phyloP scores from a whole-genome alignment of 1,140 invertebrate species.

The Bicyclus anynana region DNA sequence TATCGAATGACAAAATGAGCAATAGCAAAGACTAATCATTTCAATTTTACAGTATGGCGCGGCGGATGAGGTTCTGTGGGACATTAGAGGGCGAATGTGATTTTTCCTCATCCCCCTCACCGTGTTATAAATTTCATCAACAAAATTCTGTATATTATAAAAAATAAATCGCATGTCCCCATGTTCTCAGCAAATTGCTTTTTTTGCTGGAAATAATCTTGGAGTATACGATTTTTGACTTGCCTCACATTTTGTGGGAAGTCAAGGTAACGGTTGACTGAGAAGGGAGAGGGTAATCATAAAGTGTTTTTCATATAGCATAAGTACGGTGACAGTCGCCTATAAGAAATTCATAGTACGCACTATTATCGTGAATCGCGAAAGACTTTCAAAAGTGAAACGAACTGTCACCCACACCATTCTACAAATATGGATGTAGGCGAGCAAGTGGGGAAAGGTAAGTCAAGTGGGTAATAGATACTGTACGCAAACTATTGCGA shows the following conservation, averaged over 20 bases:
- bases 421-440: too few species aligned
- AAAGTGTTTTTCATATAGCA: too few species aligned
- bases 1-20: slow-evolving; percentile 13
- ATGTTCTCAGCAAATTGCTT: background rate
- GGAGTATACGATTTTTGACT: background rate
- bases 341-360: too few species aligned
- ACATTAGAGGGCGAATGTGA: slow-evolving; percentile 10
- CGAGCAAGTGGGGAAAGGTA: too few species aligned
- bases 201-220: background rate
- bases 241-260: background rate
- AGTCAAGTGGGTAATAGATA: too few species aligned
- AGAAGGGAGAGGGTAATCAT: too few species aligned
- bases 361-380: too few species aligned
- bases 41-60: slow-evolving; percentile 14
- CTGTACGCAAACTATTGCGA: too few species aligned
- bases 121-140: slow-evolving; percentile 15
- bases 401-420: too few species aligned
- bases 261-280: too few species aligned
- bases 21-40: slow-evolving; percentile 15
- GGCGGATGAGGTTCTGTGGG: slow-evolving; percentile 13
- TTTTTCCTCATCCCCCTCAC: slow-evolving; percentile 4
- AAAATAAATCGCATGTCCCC: background rate
- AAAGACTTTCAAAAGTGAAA: too few species aligned
- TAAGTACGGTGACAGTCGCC: too few species aligned
- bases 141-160: slow-evolving; percentile 3